Percentiles rank a stretch among this genome's conserved stretches.
phyloP scores from a whole-genome alignment of 2,113 vertebrate genomes.

The Elephas maximus region DNA sequence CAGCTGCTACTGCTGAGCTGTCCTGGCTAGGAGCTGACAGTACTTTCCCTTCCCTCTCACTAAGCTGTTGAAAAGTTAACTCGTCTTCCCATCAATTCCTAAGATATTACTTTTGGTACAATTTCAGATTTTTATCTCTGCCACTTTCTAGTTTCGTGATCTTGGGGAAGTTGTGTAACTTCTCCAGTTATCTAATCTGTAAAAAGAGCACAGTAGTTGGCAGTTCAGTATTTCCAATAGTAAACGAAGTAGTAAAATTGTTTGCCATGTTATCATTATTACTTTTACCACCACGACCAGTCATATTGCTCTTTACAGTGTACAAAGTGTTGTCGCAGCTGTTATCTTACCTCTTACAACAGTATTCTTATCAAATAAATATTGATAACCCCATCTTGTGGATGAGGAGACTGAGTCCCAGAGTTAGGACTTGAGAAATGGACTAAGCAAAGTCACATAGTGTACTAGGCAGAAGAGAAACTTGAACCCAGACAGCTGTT shows the following conservation, averaged over 20 bases:
- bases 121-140: not conserved
- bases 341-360: not conserved
- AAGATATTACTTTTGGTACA: not conserved
- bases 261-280: not conserved
- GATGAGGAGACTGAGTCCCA: not conserved
- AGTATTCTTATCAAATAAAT: not conserved
- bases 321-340: not conserved
- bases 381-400: not conserved
- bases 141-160: not conserved
- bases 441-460: not conserved
- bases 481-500: not conserved
- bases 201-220: not conserved
- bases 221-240: not conserved
- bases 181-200: not conserved
- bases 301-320: not conserved
- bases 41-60: not conserved
- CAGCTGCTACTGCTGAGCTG: not conserved
- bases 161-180: not conserved
- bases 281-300: not conserved
- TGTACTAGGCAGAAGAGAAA: not conserved
- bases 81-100: not conserved
- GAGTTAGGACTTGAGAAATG: not conserved
- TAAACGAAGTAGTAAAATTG: not conserved
- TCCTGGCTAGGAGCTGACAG: not conserved
- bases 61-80: not conserved